Conservation (phyloP, 2,888 invertebrate species). For the Cheilosia impressa region DNA sequence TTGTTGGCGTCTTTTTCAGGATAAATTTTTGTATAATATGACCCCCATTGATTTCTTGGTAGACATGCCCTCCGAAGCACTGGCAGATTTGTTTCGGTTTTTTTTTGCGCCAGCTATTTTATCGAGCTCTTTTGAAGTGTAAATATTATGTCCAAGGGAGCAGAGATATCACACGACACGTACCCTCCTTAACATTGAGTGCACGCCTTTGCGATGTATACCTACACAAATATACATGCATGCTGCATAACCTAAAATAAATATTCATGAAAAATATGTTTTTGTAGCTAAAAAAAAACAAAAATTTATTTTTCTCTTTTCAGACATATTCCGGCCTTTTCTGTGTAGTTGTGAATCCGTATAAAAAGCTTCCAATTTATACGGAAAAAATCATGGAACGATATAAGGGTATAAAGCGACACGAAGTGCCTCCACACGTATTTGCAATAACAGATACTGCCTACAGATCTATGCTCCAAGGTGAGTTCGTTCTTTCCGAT, state of each 20-base stretch:
- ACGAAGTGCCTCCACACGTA: conserved; percentile 99
- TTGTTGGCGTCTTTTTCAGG: conserved; percentile 42
- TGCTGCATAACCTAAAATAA: not conserved
- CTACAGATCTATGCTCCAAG: conserved; percentile 99
- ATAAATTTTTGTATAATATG: conserved; percentile 53
- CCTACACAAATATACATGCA: not conserved
- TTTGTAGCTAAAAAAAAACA: not conserved
- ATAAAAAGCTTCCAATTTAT: conserved; percentile 99
- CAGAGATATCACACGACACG: conserved; percentile 9
- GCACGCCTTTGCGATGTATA: conserved; percentile 44
- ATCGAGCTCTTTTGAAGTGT: conserved; percentile 60
- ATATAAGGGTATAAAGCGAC: conserved; percentile 99
- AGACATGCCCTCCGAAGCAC: conserved; percentile 3
- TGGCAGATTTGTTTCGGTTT: not conserved
- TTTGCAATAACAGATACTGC: conserved; percentile 99
- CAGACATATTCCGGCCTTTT: conserved; percentile 99
- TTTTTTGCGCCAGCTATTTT: conserved; percentile 23
- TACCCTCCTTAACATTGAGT: conserved; percentile 29
- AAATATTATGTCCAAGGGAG: conserved; percentile 57
- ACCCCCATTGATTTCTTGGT: conserved; percentile 39
- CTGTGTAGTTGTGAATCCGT: conserved; percentile 99
- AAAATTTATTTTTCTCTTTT: conserved; percentile 79
- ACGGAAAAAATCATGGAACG: conserved; percentile 99
- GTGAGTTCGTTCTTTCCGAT: conserved; percentile 84
- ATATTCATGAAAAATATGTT: conserved; percentile 28